These are phyloP conservation scores for Bombus sylvicola DNA, from an alignment of 1,140 invertebrate genomes.

Conservation along the genomic window DNA sequence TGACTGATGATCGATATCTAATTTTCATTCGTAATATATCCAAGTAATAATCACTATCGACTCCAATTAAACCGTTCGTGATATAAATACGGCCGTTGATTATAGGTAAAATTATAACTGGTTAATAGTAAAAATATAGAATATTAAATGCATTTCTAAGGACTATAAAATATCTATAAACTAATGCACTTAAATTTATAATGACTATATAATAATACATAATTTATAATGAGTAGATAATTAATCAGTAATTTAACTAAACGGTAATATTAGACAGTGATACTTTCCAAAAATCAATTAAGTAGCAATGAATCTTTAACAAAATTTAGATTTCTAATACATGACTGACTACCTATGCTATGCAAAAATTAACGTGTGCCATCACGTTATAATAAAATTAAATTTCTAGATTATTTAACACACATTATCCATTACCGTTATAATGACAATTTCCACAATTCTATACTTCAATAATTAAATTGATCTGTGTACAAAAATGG, in stretches of 20 bases:
- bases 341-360: too few species aligned
- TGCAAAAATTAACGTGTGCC: too few species aligned
- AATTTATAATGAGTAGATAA: neutral
- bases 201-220: neutral
- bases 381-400: too few species aligned
- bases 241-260: neutral
- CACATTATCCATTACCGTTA: too few species aligned
- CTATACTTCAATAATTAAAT: neutral
- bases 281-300: neutral
- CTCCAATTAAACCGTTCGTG: neutral
- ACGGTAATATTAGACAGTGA: neutral
- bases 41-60: neutral
- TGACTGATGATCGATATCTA: neutral
- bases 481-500: too few species aligned
- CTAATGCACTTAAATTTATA: neutral
- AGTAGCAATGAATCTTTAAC: neutral
- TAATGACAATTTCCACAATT: too few species aligned
- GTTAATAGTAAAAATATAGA: neutral
- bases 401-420: too few species aligned
- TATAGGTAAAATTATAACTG: neutral
- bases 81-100: neutral
- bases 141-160: neutral
- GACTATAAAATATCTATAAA: neutral
- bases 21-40: neutral
- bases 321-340: neutral